Percentiles rank a stretch among this genome's conserved stretches.
These are phyloP conservation scores for Cossypha polioptera DNA, from an alignment of 2,797 vertebrate genomes.

Conservation along the genomic window DNA sequence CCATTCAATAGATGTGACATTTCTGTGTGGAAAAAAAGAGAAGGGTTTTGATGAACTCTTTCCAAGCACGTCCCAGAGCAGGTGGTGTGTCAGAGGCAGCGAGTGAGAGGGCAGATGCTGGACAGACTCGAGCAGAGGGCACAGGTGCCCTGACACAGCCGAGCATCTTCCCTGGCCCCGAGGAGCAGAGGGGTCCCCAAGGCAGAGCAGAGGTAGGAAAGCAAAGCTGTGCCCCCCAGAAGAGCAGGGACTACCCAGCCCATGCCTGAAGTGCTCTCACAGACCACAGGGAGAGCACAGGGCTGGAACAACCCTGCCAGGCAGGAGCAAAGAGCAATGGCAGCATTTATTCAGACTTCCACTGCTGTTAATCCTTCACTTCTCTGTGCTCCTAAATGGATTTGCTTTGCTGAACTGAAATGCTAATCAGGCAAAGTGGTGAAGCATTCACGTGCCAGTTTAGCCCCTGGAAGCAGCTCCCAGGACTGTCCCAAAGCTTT, in stretches of 20 bases:
- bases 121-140: not conserved
- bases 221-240: not conserved
- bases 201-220: not conserved
- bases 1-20: not conserved
- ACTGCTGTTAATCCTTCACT: not conserved
- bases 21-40: not conserved
- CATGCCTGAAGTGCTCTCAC: not conserved
- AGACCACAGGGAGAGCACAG: fast-evolving
- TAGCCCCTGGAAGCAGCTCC: not conserved
- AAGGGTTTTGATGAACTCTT: not conserved
- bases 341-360: not conserved
- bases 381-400: not conserved
- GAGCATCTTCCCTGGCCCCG: fast-evolving
- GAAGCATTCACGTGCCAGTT: not conserved
- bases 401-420: not conserved
- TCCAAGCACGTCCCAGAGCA: not conserved
- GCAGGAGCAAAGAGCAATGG: not conserved
- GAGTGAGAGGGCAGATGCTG: not conserved
- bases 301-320: not conserved
- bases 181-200: not conserved
- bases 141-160: not conserved
- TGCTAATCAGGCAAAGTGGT: not conserved
- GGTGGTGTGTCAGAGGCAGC: not conserved
- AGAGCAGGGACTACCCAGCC: not conserved
- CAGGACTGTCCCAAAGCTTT: not conserved